phyloP scores from a whole-genome alignment of 2,113 vertebrate species.

The Tylochromis polylepis region DNA sequence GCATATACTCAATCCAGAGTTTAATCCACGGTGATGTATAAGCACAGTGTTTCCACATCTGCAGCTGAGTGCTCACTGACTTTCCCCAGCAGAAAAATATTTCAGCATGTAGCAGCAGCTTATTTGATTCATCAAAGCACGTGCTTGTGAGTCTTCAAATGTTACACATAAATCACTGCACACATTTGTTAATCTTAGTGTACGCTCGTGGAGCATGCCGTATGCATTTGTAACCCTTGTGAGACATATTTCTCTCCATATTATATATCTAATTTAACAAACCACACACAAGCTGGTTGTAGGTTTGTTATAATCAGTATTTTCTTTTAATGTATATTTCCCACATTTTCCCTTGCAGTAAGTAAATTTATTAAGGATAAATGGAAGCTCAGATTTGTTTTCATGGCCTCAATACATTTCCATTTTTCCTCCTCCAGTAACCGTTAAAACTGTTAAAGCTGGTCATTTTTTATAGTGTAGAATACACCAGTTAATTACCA shows the following conservation, averaged over 20 bases:
- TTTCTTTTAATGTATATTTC: neutral
- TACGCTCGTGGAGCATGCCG: neutral
- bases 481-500: fast-evolving
- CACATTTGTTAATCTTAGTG: neutral
- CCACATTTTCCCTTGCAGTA: neutral
- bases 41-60: neutral
- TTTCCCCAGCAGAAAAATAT: neutral
- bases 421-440: neutral
- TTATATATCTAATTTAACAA: neutral
- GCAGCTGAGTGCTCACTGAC: neutral
- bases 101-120: neutral
- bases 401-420: neutral
- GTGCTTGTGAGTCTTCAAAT: neutral
- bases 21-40: neutral
- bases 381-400: neutral
- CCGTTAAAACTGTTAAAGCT: neutral
- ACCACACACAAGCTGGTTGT: neutral
- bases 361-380: neutral
- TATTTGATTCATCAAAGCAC: neutral
- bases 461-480: neutral
- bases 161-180: neutral
- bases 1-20: too few relatives aligned
- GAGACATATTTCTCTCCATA: neutral
- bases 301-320: neutral
- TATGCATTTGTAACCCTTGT: neutral